Evolutionary conservation across 2,797 vertebrate genomes (phyloP).

Genomic region (Macroramphosus scolopax): DNA sequence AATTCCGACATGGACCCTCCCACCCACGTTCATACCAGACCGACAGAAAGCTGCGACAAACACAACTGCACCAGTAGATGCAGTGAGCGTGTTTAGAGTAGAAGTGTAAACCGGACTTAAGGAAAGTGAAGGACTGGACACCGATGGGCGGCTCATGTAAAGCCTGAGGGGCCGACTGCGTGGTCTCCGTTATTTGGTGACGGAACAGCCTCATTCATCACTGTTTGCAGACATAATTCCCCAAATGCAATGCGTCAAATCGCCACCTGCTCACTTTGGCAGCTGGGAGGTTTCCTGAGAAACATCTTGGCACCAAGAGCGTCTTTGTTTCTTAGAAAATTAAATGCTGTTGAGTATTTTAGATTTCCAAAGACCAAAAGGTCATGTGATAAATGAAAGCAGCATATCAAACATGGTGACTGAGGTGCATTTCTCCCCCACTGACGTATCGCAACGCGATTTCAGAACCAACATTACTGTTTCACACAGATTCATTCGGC

Average conservation of each 20-base stretch:
- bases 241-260: slow-evolving; percentile 44
- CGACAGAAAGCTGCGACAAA: background rate
- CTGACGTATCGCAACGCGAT: too few species aligned
- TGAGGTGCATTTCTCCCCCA: too few species aligned
- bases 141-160: slow-evolving; percentile 12
- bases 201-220: slow-evolving; percentile 47
- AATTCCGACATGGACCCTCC: slow-evolving; percentile 1
- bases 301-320: background rate
- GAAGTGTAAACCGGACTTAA: slow-evolving; percentile 43
- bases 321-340: slow-evolving; percentile 13
- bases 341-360: background rate
- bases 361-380: too few species aligned
- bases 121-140: slow-evolving; percentile 46
- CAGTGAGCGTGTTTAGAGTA: slow-evolving; percentile 1
- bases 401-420: too few species aligned
- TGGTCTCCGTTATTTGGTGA: slow-evolving; percentile 35
- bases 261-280: slow-evolving; percentile 59
- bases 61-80: slow-evolving; percentile 1
- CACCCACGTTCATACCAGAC: slow-evolving; percentile 12
- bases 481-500: too few species aligned
- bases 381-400: too few species aligned
- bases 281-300: slow-evolving; percentile 15
- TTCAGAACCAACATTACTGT: too few species aligned
- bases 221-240: slow-evolving; percentile 39
- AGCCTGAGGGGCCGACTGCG: slow-evolving; percentile 3